A percentile compares a stretch with the other conserved stretches of the same genome.
Conservation (phyloP, 2,113 vertebrate genomes). For the Vombatus ursinus region DNA sequence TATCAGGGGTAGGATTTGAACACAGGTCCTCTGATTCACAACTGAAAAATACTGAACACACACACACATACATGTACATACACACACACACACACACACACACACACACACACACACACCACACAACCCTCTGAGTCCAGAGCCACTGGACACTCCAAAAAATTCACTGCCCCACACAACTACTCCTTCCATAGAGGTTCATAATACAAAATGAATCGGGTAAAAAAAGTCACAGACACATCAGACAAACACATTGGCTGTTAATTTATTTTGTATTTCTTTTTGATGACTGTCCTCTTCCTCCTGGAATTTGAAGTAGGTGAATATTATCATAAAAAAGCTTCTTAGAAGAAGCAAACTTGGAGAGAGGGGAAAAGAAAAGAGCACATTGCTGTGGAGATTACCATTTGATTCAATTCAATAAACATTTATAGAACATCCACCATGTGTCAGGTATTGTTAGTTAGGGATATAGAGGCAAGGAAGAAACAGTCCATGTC, state of each 20-base stretch:
- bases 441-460: not conserved
- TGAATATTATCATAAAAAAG: conserved; percentile 4
- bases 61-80: too few relatives aligned
- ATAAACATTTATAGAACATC: not conserved
- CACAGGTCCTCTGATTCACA: not conserved
- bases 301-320: not conserved
- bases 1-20: not conserved
- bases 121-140: not conserved
- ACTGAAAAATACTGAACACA: not conserved
- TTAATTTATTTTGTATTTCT: conserved; percentile 29
- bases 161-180: not conserved
- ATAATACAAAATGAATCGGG: conserved; percentile 24
- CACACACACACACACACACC: too few relatives aligned
- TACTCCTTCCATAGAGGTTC: not conserved
- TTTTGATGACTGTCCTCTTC: not conserved
- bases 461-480: not conserved
- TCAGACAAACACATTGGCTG: not conserved
- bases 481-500: not conserved
- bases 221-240: conserved; percentile 10
- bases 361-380: not conserved
- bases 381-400: not conserved
- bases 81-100: too few relatives aligned
- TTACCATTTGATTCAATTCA: not conserved
- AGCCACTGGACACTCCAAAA: not conserved
- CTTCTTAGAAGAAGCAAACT: not conserved